Evolutionary conservation across 2,888 invertebrate species (phyloP), one percentile per base, ranked within the genome.

Genomic region (Acleris holmiana): DNA sequence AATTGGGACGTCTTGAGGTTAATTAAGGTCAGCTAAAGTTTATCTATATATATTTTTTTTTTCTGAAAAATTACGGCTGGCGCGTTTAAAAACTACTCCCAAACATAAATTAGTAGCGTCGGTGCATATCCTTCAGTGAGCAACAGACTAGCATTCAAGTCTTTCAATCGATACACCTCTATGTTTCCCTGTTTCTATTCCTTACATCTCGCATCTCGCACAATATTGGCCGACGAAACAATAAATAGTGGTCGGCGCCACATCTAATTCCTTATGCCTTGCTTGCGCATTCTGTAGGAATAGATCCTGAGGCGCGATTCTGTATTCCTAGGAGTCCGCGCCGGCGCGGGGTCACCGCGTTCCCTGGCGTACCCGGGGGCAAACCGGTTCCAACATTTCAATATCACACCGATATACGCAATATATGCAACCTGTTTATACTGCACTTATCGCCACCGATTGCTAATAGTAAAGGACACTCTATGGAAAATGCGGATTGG

Each of bases 311-410:
- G 77, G 78, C 76, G 78, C 86, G 86, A 86, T 88, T 86, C 83
- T 77, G 82, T 86, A 83, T 87, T 88, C 88, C 84, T 76, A 77
- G 80, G 82, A 84, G 86, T 83, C 75, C 76, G 75, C 68, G 68
- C 69, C 75, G 76, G 75, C 68, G 68, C 69, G 83, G 84, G 90
- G 88, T 89, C 90, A 87, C 79, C 78, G 83, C 85, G 85, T 88
- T 87, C 88, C 87, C 85, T 80, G 77, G 80, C 84, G 77, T 73
- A 80, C 73, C 76, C 78, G 73, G 78, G 80, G 80, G 79, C 82
- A 88, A 91, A 91, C 91, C 88, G 84, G 91, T 91, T 91, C 79
- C 80, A 78, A 80, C 85, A 89, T 91, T 91, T 89, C 89, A 89
- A 91, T 91, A 90, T 89, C 83, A 89, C 89, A 89, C 88, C 82